Base-by-base conservation (phyloP, 2,888 invertebrate species). In the Parnassius mnemosyne region DNA sequence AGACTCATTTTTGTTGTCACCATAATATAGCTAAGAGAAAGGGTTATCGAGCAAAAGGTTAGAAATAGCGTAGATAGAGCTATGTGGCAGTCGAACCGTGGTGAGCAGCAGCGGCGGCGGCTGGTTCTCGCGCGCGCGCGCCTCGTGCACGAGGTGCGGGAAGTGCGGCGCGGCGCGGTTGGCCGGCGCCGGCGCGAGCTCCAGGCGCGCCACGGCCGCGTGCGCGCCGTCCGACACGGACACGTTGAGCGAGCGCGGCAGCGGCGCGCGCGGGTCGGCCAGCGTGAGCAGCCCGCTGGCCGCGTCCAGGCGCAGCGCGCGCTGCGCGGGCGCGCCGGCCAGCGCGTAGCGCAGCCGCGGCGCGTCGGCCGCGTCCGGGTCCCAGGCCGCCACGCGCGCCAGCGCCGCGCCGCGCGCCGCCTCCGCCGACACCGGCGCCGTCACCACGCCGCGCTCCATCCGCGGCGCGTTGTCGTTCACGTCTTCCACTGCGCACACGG, bases 221-320 rank as follows among this genome's bases (percentile, higher is more conserved):
- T 97, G 98, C 47, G 98, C 97, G 44, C 98, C 98, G 90, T 99
- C 99, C 61, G 97, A 97, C 49, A 97, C 98, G 1, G 98, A 98
- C 44, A 99, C 95, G 90, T 99, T 99, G 64, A 99, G 92, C 68
- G 85, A 81, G 74, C 88, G 87, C 75, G 79, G 77, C 42, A 20
- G 65, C 94, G 87, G 75, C 57, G 83, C 79, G 66, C 75, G 73
- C 66, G 81, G 53, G 69, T 77, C 78, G 54, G 69, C 73, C 59
- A 87, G 78, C 69, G 80, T 5, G 62, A 86, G 75, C 74, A 85
- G 83, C 74, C 86, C 87, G 49, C 83, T 76, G 76, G 75, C 78
- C 72, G 81, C 61, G 75, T 85, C 70, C 70, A 86, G 73, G 71
- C 65, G 70, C 84, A 79, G 82, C 78, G 69, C 81, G 79, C 72